Evolutionary conservation across 2,113 vertebrate species (phyloP).

Genomic region (Phyllostomus hastatus): DNA sequence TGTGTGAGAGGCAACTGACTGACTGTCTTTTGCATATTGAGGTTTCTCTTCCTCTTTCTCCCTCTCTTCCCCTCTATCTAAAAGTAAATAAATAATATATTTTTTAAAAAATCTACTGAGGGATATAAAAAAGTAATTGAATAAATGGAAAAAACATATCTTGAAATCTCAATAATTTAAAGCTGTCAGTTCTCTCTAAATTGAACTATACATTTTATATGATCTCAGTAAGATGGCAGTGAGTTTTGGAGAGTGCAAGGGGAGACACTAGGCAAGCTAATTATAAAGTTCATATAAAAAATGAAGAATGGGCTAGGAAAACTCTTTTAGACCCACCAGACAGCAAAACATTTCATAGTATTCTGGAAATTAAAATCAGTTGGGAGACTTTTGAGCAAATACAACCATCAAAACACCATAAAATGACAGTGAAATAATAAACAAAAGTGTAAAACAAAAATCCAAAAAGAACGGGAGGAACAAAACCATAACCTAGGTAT

Average conservation of each 20-base stretch:
- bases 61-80: too few species aligned
- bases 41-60: too few species aligned
- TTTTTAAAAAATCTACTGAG: constrained; percentile 6
- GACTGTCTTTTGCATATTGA: too few species aligned
- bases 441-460: not conserved
- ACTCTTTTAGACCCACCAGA: not conserved
- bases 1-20: too few species aligned
- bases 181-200: constrained; percentile 45
- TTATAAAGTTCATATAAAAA: constrained; percentile 26
- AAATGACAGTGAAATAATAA: constrained; percentile 15
- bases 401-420: not conserved
- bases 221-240: constrained; percentile 29
- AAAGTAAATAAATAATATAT: too few species aligned
- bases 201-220: constrained; percentile 60
- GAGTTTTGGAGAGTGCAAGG: not conserved
- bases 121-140: constrained; percentile 45
- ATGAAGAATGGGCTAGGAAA: not conserved
- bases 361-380: constrained; percentile 10
- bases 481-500: not conserved
- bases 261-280: not conserved
- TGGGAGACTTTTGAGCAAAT: not conserved
- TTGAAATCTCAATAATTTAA: constrained; percentile 38
- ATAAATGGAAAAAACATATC: not conserved
- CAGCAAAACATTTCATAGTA: not conserved
- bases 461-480: not conserved